A percentile compares a stretch with the other conserved stretches of the same genome.
Evolutionary conservation across 2,888 invertebrate species (phyloP).

Genomic region (Colostygia pectinataria): DNA sequence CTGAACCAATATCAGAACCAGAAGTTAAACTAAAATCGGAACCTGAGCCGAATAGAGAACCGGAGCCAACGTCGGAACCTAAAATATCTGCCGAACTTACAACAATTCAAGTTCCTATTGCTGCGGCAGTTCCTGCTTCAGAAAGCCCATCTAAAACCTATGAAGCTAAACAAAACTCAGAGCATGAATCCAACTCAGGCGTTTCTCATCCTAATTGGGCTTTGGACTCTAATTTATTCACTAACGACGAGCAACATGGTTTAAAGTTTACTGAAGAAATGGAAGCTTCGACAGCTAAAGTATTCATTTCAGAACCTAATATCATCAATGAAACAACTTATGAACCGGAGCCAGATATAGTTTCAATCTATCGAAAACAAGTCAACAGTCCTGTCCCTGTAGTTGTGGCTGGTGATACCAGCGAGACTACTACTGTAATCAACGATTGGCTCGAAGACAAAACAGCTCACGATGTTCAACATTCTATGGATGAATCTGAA

Average conservation of each 20-base stretch:
- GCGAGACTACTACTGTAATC: constrained; percentile 42
- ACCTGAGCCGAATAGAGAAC: constrained; percentile 8
- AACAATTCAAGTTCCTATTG: constrained; percentile 8
- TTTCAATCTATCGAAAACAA: constrained; percentile 48
- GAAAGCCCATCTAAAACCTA: constrained; percentile 13
- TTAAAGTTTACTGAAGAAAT: constrained; percentile 33
- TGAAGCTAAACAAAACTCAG: constrained; percentile 32
- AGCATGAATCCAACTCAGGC: constrained; percentile 23
- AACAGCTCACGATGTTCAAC: constrained; percentile 31
- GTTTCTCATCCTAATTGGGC: too few relatives aligned
- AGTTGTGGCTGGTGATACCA: constrained; percentile 23
- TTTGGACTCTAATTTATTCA: constrained; percentile 33
- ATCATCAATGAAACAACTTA: constrained; percentile 54
- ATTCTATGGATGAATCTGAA: constrained; percentile 17
- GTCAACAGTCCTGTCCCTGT: constrained; percentile 25
- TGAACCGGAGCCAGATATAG: constrained; percentile 55
- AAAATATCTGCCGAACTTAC: constrained; percentile 35
- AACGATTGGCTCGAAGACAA: constrained; percentile 58
- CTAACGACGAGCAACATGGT: constrained; percentile 37
- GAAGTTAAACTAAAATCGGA: constrained; percentile 19
- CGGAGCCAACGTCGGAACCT: constrained; percentile 25
- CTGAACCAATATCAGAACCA: constrained; percentile 19
- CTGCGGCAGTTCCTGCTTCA: neutral
- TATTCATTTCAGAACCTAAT: constrained; percentile 51
- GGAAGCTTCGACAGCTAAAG: constrained; percentile 47